Conservation (phyloP, 1,140 invertebrate genomes). For the Cheumatopsyche charites region DNA sequence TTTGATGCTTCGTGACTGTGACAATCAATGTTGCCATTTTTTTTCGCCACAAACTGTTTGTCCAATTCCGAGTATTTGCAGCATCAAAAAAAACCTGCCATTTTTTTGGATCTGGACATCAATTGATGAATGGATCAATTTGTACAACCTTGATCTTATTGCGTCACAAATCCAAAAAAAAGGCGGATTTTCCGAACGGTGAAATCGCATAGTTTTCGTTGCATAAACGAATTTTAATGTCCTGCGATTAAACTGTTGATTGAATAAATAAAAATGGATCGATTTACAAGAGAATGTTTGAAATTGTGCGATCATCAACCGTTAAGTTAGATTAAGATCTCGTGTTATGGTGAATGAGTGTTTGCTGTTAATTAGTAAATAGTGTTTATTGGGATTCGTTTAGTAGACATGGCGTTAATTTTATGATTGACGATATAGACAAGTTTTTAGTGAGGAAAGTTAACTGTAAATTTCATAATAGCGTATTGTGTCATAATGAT, state of each 20-base stretch:
- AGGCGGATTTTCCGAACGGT: conserved; percentile 16
- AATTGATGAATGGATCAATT: not conserved
- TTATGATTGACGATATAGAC: no score
- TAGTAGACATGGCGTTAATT: no score
- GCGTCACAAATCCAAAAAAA: not conserved
- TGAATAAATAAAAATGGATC: no score
- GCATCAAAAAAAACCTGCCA: not conserved
- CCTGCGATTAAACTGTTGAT: no score
- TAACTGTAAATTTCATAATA: no score
- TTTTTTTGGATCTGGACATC: not conserved
- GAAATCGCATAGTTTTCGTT: not conserved
- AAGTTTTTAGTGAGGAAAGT: no score
- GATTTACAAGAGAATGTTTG: not conserved
- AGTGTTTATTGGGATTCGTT: no score
- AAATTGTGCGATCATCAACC: not conserved
- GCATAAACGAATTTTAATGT: conserved; percentile 4
- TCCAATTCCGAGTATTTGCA: not conserved
- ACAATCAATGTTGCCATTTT: not conserved
- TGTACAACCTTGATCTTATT: conserved; percentile 19
- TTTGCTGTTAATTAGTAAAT: no score
- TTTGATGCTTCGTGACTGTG: not conserved
- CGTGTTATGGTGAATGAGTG: no score
- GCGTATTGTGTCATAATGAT: no score
- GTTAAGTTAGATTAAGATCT: not conserved
- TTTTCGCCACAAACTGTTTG: not conserved